phyloP scores from a whole-genome alignment of 2,113 vertebrate genomes.

The Chiloscyllium plagiosum region DNA sequence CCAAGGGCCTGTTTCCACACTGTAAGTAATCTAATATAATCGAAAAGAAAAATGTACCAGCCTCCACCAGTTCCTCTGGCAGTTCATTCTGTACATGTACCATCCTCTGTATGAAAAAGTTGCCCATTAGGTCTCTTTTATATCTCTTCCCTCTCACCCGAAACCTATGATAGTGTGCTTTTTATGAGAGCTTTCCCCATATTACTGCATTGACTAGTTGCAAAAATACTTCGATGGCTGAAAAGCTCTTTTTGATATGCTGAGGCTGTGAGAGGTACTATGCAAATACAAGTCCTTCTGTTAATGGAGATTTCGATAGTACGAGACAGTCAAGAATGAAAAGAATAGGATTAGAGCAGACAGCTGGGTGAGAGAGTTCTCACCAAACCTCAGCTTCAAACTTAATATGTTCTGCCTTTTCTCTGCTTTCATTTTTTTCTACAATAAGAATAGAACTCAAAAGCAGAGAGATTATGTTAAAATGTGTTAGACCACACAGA shows the following conservation, averaged over 20 bases:
- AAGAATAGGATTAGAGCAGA: not conserved
- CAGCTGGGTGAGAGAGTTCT: not conserved
- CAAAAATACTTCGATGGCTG: not conserved
- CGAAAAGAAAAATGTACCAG: too few species aligned
- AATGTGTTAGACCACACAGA: not conserved
- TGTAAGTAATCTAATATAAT: too few species aligned
- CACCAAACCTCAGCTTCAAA: not conserved
- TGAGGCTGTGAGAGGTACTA: not conserved
- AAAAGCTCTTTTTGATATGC: not conserved
- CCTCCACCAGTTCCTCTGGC: too few species aligned
- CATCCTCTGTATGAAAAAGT: too few species aligned
- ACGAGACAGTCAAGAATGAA: not conserved
- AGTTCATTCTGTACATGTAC: too few species aligned
- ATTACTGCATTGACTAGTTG: not conserved
- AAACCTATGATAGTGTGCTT: too few species aligned
- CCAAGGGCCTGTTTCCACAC: too few species aligned
- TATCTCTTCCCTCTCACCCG: too few species aligned
- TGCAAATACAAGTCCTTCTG: not conserved
- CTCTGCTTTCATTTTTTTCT: not conserved
- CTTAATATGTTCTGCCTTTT: not conserved
- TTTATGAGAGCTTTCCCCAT: not conserved
- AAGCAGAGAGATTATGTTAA: not conserved
- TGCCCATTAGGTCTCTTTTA: too few species aligned
- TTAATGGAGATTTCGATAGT: not conserved
- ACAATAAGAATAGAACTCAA: not conserved